Evolutionary conservation across 2,888 invertebrate species (phyloP).

Genomic region (Dicycla oo): DNA sequence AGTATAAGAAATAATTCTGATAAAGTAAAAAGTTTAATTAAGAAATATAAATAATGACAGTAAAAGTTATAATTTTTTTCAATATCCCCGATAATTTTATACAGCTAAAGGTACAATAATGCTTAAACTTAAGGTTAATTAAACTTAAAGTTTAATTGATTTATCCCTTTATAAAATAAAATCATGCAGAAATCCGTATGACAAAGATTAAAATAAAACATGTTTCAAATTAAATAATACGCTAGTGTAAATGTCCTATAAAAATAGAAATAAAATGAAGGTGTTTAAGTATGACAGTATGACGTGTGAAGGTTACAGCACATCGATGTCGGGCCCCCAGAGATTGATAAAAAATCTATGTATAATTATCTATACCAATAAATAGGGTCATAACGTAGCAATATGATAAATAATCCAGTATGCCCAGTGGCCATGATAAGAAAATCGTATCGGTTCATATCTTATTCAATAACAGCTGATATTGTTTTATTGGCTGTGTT

Average conservation of each 20-base stretch:
- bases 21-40: no score
- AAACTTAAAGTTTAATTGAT: no score
- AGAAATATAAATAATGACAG: no score
- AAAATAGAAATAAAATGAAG: not conserved
- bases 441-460: slow-evolving; percentile 8
- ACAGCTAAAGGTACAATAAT: no score
- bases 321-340: not conserved
- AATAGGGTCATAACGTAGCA: slow-evolving; percentile 11
- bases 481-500: slow-evolving; percentile 20
- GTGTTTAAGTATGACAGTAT: not conserved
- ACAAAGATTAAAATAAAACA: no score
- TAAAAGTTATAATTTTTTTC: no score
- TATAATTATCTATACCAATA: slow-evolving; percentile 16
- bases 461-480: slow-evolving; percentile 4
- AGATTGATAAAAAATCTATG: not conserved
- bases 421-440: not conserved
- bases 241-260: not conserved
- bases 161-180: not conserved
- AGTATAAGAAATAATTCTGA: not conserved
- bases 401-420: slow-evolving; percentile 16
- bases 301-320: not conserved
- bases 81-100: no score
- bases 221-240: not conserved
- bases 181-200: not conserved
- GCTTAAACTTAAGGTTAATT: no score